Conservation (phyloP, 2,113 vertebrate species). For the Notechis scutatus region DNA sequence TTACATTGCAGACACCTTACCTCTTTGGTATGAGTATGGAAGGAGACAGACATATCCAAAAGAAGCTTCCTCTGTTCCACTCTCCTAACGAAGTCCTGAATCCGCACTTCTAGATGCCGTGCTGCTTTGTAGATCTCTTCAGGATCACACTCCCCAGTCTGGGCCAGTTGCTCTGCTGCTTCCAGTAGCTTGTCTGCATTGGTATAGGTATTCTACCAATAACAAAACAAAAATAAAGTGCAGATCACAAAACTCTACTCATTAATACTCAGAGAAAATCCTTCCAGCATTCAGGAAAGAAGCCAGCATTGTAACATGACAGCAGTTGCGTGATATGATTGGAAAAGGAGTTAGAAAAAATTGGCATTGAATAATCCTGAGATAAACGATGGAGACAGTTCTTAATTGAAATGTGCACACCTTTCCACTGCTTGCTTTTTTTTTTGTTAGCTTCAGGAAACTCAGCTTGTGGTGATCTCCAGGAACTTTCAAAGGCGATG, state of each 20-base stretch:
- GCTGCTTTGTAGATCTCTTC: conserved; percentile 99
- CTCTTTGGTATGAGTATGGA: conserved; percentile 99
- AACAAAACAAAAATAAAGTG: conserved; percentile 61
- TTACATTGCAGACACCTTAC: conserved; percentile 66
- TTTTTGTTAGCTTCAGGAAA: conserved; percentile 29
- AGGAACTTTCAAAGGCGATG: conserved; percentile 60
- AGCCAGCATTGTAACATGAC: conserved; percentile 44
- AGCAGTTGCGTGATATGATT: conserved; percentile 22
- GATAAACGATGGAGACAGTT: conserved; percentile 27
- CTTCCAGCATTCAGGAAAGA: conserved; percentile 33
- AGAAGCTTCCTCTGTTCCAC: conserved; percentile 97
- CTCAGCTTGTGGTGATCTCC: conserved; percentile 44
- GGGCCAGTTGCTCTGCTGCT: conserved; percentile 94
- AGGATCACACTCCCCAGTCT: conserved; percentile 97
- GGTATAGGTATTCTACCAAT: conserved; percentile 91
- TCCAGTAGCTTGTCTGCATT: conserved; percentile 98
- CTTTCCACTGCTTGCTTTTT: conserved; percentile 30
- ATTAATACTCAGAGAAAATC: conserved; percentile 20
- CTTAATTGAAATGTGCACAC: conserved; percentile 40
- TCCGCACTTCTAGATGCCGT: conserved; percentile 95
- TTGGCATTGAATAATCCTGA: neutral
- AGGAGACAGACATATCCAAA: conserved; percentile 97
- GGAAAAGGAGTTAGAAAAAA: conserved; percentile 33
- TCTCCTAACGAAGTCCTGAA: conserved; percentile 95
- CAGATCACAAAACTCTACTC: conserved; percentile 45